These are phyloP conservation scores for Drosophila neonasuta DNA, from an alignment of 2,888 invertebrate genomes.

Conservation along the genomic window DNA sequence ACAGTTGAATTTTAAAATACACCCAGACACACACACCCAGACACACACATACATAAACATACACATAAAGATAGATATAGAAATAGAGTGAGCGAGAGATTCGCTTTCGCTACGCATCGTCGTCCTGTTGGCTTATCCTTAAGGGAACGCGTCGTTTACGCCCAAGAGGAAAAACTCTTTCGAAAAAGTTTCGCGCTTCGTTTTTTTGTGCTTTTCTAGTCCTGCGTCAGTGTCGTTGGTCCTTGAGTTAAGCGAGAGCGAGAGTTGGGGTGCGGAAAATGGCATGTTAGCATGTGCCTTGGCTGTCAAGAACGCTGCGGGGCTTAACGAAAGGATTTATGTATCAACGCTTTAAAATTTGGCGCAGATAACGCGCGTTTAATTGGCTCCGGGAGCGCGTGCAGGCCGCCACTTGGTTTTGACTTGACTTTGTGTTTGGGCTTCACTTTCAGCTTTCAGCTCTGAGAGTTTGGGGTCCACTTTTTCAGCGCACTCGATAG, in stretches of 20 bases:
- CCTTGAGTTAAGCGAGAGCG: slow-evolving; percentile 10
- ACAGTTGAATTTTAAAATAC: slow-evolving; percentile 78
- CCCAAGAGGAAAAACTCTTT: slow-evolving; percentile 68
- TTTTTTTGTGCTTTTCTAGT: slow-evolving; percentile 19
- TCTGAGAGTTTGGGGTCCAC: slow-evolving; percentile 23
- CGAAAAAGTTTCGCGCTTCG: slow-evolving; percentile 68
- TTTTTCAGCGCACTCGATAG: slow-evolving; percentile 60
- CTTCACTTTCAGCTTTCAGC: slow-evolving; percentile 27
- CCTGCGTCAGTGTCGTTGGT: slow-evolving; percentile 1
- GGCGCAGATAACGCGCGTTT: slow-evolving; percentile 80
- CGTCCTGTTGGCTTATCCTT: slow-evolving; percentile 65
- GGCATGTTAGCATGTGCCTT: slow-evolving; percentile 73
- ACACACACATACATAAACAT: slow-evolving; percentile 3
- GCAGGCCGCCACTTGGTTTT: slow-evolving; percentile 48
- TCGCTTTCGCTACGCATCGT: slow-evolving; percentile 51
- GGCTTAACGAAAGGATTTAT: slow-evolving; percentile 80
- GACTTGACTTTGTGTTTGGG: slow-evolving; percentile 36
- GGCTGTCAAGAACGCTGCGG: slow-evolving; percentile 76
- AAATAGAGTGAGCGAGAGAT: slow-evolving; percentile 7
- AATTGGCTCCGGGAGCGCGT: slow-evolving; percentile 74
- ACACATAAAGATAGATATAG: not conserved
- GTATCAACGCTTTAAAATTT: slow-evolving; percentile 81
- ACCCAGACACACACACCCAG: slow-evolving; percentile 30
- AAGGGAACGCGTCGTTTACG: slow-evolving; percentile 59
- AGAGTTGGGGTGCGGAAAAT: slow-evolving; percentile 62